Evolutionary conservation across 2,888 invertebrate species (phyloP).

Genomic region (Amphipyra berbera): DNA sequence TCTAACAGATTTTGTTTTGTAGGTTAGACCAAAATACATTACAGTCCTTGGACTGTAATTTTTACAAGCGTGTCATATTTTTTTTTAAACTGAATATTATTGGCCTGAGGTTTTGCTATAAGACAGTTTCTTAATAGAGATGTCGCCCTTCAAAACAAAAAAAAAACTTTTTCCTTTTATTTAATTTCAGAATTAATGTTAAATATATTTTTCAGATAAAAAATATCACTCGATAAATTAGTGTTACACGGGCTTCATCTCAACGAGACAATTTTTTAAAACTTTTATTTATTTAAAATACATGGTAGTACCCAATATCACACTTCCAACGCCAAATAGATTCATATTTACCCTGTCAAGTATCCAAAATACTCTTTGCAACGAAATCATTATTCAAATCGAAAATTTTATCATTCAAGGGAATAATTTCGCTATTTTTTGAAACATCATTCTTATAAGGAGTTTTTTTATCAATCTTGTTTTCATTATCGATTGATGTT

Average conservation of each 20-base stretch:
- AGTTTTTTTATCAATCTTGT: not conserved
- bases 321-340: not conserved
- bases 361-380: conserved; percentile 33
- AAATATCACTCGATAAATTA: not conserved
- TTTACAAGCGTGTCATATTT: too few relatives aligned
- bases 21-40: too few relatives aligned
- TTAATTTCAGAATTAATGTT: not conserved
- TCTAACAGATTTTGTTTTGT: too few relatives aligned
- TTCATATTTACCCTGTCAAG: conserved; percentile 36
- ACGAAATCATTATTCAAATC: conserved; percentile 20
- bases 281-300: not conserved
- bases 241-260: not conserved
- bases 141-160: too few relatives aligned
- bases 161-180: not conserved
- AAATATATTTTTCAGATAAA: not conserved
- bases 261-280: not conserved
- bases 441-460: not conserved
- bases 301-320: conserved; percentile 30
- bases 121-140: too few relatives aligned
- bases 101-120: too few relatives aligned
- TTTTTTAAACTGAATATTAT: too few relatives aligned
- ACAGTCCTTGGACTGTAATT: too few relatives aligned
- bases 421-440: conserved; percentile 20
- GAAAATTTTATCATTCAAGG: conserved; percentile 33
- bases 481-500: not conserved